A percentile compares a stretch with the other conserved stretches of the same genome.
Conservation (phyloP, 2,113 vertebrate genomes). For the Beaufortia kweichowensis region DNA sequence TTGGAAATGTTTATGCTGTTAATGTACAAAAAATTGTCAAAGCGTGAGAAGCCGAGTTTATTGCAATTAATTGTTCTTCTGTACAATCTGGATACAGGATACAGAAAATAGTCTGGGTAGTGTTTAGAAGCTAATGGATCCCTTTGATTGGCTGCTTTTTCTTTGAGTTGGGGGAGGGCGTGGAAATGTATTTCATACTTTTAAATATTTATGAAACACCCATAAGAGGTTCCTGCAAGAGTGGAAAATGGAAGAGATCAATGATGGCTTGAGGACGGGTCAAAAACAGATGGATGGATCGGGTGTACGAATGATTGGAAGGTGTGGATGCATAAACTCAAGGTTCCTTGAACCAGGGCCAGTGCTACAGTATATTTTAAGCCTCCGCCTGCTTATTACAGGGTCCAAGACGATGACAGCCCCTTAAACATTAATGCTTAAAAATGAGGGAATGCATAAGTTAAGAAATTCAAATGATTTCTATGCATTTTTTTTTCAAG, state of each 20-base stretch:
- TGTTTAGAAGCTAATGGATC: not conserved
- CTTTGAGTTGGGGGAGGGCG: not conserved
- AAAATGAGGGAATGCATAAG: too few species aligned
- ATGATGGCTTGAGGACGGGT: not conserved
- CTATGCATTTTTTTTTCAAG: too few species aligned
- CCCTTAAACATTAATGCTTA: too few species aligned
- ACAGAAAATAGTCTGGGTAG: not conserved
- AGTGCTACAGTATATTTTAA: too few species aligned
- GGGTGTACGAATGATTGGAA: not conserved
- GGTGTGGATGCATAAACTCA: conserved; percentile 15
- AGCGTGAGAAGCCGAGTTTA: too few species aligned
- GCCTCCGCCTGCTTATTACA: too few species aligned
- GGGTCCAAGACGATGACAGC: too few species aligned
- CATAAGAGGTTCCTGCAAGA: conserved; percentile 34
- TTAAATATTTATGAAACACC: conserved; percentile 48
- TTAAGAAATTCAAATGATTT: not conserved
- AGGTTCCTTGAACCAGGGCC: not conserved
- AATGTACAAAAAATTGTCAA: not conserved
- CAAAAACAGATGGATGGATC: conserved; percentile 12
- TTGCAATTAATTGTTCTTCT: too few species aligned
- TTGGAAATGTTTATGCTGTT: not conserved
- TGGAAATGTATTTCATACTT: conserved; percentile 30
- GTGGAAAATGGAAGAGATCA: conserved; percentile 21
- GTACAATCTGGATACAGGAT: not conserved
- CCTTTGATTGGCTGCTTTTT: not conserved